Evolutionary conservation across 1,140 invertebrate genomes (phyloP), one percentile per base, ranked within the genome.

Genomic region (Pantala flavescens): DNA sequence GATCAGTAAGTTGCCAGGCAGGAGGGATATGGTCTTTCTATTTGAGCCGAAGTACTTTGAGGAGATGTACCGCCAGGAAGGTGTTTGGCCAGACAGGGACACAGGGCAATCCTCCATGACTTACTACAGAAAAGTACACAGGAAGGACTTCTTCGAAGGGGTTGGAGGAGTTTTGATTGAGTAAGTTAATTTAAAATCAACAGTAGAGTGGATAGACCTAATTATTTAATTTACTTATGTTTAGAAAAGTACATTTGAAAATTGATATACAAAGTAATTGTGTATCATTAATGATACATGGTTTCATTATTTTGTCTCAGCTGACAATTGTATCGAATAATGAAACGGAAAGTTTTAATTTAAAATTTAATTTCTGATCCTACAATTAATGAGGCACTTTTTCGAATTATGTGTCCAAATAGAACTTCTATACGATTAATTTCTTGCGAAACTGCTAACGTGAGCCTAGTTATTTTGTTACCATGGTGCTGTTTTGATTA

Each of bases 41-140:
- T 76, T 24, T 24, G 73, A 76, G 10, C 63, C 75, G 10, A 63
- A 63, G 11, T 23, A 74, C 7, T 21, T 76, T 9, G 73, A 76
- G 23, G 74, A 87, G 75, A 81, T 83, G 79, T 82, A 82, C 76
- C 76, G 82, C 0, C 7, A 79, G 11, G 81, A 84, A 78, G 81
- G 82, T 24, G n/a, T 73, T 5, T 82, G 81, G 80, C 83, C 83
- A 9, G 24, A 28, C 0, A 77, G 82, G 73, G 75, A 80, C 23
- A 19, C 24, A 3, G 2, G 7, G 19, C 23, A 72, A 28, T 73
- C 16, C 73, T 77, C 79, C 0, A 78, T 83, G 43, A 78, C 77
- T 36, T 74, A 80, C 75, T 83, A 84, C 76, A 76, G 82, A 12
- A 74, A 79, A 24, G 79, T 74, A 74, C 75, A 74, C 7, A 43